A percentile compares a stretch with the other conserved stretches of the same genome.
Conservation (phyloP, 2,888 invertebrate genomes). For the Sturmia bella region DNA sequence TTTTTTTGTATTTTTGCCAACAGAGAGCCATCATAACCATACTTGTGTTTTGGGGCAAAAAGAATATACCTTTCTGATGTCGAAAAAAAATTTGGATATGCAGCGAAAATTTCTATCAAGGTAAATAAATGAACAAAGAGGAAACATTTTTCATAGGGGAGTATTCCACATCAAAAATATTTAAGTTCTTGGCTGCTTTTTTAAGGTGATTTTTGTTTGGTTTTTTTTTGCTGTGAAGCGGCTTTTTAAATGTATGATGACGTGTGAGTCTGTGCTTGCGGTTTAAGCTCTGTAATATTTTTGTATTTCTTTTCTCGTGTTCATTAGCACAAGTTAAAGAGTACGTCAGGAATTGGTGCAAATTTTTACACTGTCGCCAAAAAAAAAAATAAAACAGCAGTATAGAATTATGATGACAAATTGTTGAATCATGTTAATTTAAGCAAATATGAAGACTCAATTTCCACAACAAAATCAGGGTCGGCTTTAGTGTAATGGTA, state of each 20-base stretch:
- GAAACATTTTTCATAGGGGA: not conserved
- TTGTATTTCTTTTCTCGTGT: slow-evolving; percentile 7
- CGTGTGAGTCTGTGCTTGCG: slow-evolving; percentile 29
- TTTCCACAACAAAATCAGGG: no score
- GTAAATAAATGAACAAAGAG: slow-evolving; percentile 4
- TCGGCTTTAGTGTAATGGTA: no score
- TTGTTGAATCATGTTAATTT: no score
- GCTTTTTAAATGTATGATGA: not conserved
- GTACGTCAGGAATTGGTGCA: not conserved
- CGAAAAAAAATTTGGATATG: not conserved
- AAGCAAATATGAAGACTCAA: no score
- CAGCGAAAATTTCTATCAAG: not conserved
- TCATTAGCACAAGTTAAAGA: slow-evolving; percentile 13
- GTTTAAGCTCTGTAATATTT: slow-evolving; percentile 26
- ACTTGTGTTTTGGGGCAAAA: no score
- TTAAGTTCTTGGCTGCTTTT: slow-evolving; percentile 16
- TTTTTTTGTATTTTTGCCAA: not conserved
- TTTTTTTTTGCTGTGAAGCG: slow-evolving; percentile 4
- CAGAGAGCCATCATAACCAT: slow-evolving; percentile 36
- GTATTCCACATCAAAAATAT: slow-evolving; percentile 34
- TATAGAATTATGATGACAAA: no score
- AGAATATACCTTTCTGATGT: not conserved
- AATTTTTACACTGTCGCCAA: slow-evolving; percentile 20
- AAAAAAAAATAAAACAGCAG: not conserved
- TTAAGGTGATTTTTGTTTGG: slow-evolving; percentile 5